Evolutionary conservation across 1,140 invertebrate species (phyloP), one percentile per base, ranked within the genome.

Genomic region (Pteromalus puparum): DNA sequence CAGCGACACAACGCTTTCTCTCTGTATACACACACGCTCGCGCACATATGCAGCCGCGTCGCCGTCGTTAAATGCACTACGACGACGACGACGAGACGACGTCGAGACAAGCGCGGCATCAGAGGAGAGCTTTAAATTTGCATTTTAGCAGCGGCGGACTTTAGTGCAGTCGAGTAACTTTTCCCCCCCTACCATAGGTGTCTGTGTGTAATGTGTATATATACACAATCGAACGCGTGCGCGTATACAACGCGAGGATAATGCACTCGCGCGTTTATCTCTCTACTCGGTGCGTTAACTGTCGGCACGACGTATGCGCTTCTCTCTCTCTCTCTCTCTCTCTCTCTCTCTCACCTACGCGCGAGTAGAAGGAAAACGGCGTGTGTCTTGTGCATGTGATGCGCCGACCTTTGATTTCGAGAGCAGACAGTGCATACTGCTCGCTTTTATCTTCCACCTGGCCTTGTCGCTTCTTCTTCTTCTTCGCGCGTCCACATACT

Each of bases 91-190:
- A 70, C 26, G 67, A 70, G 65, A 67, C 65, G 9, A 6, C 67
- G 67, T 70, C 67, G 67, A 70, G 67, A 70, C 67, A 65, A 65
- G 61, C n/a, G 9, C 24, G 26, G 67, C 53, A n/a, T 7, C 21
- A 70, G 72, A 74, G 72, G 21, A 74, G 34, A 42, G 72, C 72
- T 74, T 74, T 74, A 74, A 74, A 74, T 74, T 74, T 74, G 34
- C 72, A 74, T 74, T 74, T 74, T 74, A 74, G 72, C 72, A 21
- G 67, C n/a, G 53, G 34, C 26, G 34, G 30, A 61, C 53, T 61
- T 61, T 61, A 61, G 3, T 61, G 21, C 21, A 5, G 18, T 53
- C 30, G 18, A 46, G 18, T 53, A 21, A n/a, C n/a, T n/a, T n/a
- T 15, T 18, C 4, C 18, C 48, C 18, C 48, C 30, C 30, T 34